Percentiles rank a stretch among this genome's conserved stretches.
Evolutionary conservation across 2,797 vertebrate species (phyloP).

Genomic region (Melopsittacus undulatus): DNA sequence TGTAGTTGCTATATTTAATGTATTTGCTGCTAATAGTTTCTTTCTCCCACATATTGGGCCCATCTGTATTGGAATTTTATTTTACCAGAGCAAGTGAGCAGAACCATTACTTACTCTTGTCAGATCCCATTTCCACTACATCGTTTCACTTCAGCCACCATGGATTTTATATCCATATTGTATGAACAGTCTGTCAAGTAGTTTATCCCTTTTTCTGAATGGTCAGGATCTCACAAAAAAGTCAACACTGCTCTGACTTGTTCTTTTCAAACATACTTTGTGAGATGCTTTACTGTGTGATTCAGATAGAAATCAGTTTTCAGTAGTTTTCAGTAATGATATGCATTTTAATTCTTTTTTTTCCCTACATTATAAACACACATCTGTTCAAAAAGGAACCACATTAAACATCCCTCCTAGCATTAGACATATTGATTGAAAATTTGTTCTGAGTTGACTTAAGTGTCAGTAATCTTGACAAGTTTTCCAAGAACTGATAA

Average conservation of each 20-base stretch:
- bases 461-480: constrained; percentile 60
- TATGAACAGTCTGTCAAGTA: background rate
- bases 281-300: background rate
- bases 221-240: background rate
- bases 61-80: constrained; percentile 49
- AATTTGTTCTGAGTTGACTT: constrained; percentile 45
- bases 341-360: constrained; percentile 4
- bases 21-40: constrained; percentile 36
- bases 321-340: background rate
- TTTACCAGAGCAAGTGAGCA: constrained; percentile 33
- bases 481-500: constrained; percentile 62
- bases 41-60: constrained; percentile 43
- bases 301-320: background rate
- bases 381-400: constrained; percentile 37
- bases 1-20: constrained; percentile 34
- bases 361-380: background rate
- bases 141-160: constrained; percentile 36
- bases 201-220: constrained; percentile 33
- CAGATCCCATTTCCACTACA: constrained; percentile 46
- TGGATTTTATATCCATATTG: constrained; percentile 27
- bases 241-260: background rate
- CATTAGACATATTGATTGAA: constrained; percentile 50
- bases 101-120: constrained; percentile 42
- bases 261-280: background rate
- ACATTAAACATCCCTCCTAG: constrained; percentile 49